Conservation (phyloP, 2,888 invertebrate genomes). For the Acanthococcus lagerstroemiae region DNA sequence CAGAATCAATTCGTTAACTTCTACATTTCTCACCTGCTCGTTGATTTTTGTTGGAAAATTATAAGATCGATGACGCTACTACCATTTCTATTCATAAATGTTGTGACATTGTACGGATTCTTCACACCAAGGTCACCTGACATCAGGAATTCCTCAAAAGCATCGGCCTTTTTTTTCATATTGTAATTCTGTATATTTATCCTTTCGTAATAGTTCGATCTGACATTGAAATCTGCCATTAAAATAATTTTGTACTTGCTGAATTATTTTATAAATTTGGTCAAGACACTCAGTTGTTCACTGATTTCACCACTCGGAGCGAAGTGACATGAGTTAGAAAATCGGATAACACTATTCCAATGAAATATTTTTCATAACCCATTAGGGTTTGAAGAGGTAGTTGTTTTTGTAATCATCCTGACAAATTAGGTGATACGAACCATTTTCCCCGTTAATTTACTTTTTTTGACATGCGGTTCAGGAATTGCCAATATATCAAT, state of each 20-base stretch:
- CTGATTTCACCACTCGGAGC: not conserved
- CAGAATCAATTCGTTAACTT: too few species aligned
- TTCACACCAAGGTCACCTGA: not conserved
- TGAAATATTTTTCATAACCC: not conserved
- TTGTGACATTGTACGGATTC: not conserved
- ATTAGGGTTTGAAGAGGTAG: not conserved
- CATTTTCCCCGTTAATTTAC: not conserved
- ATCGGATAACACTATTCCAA: not conserved
- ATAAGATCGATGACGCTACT: not conserved
- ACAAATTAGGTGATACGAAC: not conserved
- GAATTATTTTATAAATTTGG: not conserved
- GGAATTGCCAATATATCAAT: not conserved
- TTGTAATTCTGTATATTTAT: not conserved
- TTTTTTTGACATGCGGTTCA: not conserved
- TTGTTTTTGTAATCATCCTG: not conserved
- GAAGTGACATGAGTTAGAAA: not conserved
- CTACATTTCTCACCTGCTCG: too few species aligned
- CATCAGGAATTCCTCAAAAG: not conserved
- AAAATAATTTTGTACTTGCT: not conserved
- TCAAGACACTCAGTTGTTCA: not conserved
- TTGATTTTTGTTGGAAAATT: too few species aligned
- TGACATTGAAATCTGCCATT: not conserved
- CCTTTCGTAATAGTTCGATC: not conserved
- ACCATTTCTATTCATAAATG: not conserved
- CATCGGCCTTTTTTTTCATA: not conserved